These are phyloP conservation scores for Nysson spinosus DNA, from an alignment of 2,888 invertebrate species.

Conservation along the genomic window DNA sequence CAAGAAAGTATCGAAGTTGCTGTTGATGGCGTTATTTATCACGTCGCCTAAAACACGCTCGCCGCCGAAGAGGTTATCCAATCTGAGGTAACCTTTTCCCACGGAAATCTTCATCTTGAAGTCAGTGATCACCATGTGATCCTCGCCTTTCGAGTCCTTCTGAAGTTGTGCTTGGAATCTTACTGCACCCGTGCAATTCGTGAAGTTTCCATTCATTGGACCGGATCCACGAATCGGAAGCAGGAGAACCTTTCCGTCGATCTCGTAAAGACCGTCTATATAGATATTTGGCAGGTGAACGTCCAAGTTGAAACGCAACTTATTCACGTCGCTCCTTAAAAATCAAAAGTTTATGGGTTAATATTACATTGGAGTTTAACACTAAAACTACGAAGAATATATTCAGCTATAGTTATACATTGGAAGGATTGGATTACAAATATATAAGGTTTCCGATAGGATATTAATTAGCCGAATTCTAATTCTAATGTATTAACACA, in stretches of 20 bases:
- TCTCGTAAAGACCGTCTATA: constrained; percentile 80
- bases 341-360: constrained; percentile 15
- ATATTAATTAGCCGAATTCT: no score
- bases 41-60: constrained; percentile 82
- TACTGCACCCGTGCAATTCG: constrained; percentile 79
- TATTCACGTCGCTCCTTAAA: constrained; percentile 78
- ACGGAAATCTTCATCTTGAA: constrained; percentile 79
- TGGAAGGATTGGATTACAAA: no score
- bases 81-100: constrained; percentile 80
- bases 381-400: no score
- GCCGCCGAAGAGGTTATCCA: constrained; percentile 84
- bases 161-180: constrained; percentile 75
- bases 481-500: no score
- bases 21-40: constrained; percentile 81
- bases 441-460: no score
- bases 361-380: neutral
- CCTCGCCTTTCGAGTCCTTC: constrained; percentile 75
- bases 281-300: constrained; percentile 80
- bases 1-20: constrained; percentile 81
- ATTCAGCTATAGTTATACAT: no score
- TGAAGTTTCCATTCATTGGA: constrained; percentile 80
- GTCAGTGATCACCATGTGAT: constrained; percentile 79
- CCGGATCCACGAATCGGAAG: constrained; percentile 81
- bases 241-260: constrained; percentile 80
- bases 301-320: constrained; percentile 71